phyloP scores from a whole-genome alignment of 2,797 vertebrate genomes.

The Melanotaenia nigrans region DNA sequence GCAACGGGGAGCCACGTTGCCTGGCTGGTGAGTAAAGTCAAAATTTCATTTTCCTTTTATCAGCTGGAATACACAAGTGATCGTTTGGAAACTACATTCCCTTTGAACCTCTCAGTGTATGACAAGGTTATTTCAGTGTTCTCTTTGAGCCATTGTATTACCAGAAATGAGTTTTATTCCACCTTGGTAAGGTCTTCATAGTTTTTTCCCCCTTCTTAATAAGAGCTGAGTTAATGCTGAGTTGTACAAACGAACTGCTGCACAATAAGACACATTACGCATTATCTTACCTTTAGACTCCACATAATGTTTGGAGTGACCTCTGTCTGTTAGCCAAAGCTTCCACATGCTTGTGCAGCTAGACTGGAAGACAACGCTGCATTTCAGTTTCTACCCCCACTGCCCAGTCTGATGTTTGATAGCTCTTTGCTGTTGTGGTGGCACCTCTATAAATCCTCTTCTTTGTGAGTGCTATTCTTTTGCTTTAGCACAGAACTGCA shows the following conservation, averaged over 20 bases:
- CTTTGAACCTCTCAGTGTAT: not conserved
- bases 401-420: conserved; percentile 30
- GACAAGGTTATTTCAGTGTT: not conserved
- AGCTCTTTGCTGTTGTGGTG: conserved; percentile 16
- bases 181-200: not conserved
- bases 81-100: conserved; percentile 1
- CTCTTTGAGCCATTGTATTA: not conserved
- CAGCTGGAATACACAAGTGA: not conserved
- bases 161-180: not conserved
- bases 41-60: conserved; percentile 2
- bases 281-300: not conserved
- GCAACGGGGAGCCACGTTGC: conserved; percentile 17
- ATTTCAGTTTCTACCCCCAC: conserved; percentile 13
- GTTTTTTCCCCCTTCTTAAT: not conserved
- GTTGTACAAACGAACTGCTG: conserved; percentile 14
- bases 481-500: conserved; percentile 26
- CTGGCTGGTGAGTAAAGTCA: conserved; percentile 55
- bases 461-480: conserved; percentile 18
- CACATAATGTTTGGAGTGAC: conserved; percentile 23
- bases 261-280: not conserved
- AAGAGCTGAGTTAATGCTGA: conserved; percentile 8
- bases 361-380: conserved; percentile 10
- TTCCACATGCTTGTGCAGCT: conserved; percentile 15
- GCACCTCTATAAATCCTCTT: not conserved
- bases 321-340: conserved; percentile 2